Percentiles rank a stretch among this genome's conserved stretches.
Evolutionary conservation across 2,113 vertebrate species (phyloP).

Genomic region (Dissostichus mawsoni): DNA sequence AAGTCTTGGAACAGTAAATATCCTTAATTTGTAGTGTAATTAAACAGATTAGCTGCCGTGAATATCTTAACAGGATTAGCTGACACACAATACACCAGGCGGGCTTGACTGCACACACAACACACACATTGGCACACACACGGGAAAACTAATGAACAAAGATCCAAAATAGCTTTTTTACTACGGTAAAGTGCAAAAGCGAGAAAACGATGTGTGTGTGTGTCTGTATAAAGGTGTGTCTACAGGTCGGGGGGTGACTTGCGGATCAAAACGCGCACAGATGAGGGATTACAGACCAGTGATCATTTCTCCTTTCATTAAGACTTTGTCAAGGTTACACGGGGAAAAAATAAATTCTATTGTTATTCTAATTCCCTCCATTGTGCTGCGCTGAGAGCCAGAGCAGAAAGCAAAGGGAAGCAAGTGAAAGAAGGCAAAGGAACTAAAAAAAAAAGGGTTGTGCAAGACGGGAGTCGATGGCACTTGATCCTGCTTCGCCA

Average conservation of each 20-base stretch:
- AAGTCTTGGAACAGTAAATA: conserved; percentile 78
- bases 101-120: conserved; percentile 40
- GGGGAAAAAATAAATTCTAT: background rate
- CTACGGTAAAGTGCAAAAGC: background rate
- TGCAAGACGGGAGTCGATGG: conserved; percentile 49
- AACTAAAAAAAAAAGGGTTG: conserved; percentile 34
- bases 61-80: conserved; percentile 79
- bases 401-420: conserved; percentile 45
- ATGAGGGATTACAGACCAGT: conserved; percentile 44
- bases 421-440: conserved; percentile 35
- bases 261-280: conserved; percentile 25
- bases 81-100: conserved; percentile 51
- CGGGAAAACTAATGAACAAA: conserved; percentile 21
- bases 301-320: conserved; percentile 51
- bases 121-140: conserved; percentile 20
- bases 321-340: conserved; percentile 61
- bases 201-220: background rate
- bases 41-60: conserved; percentile 79
- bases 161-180: conserved; percentile 31
- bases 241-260: conserved; percentile 12
- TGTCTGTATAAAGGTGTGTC: conserved; percentile 4
- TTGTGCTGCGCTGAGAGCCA: conserved; percentile 57
- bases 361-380: conserved; percentile 67
- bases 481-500: conserved; percentile 52
- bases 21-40: conserved; percentile 80